Evolutionary conservation across 2,888 invertebrate species (phyloP).

Genomic region (Aethes cnicana): DNA sequence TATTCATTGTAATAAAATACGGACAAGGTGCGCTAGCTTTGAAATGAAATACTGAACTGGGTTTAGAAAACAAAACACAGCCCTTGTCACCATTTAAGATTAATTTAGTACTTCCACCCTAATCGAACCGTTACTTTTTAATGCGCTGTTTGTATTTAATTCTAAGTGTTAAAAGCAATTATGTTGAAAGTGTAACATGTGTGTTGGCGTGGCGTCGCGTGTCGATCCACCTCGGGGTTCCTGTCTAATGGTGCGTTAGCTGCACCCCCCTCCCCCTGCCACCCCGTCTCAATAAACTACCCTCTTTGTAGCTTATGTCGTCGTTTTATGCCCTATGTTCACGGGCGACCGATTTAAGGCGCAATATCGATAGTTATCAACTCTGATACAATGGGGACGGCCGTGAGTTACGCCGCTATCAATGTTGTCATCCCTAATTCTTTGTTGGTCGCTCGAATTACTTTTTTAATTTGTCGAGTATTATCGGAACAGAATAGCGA

Average conservation of each 20-base stretch:
- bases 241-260: conserved; percentile 76
- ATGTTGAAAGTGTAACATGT: conserved; percentile 77
- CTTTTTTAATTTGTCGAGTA: neutral
- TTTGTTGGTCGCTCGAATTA: conserved; percentile 18
- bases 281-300: conserved; percentile 54
- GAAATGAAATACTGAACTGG: no score
- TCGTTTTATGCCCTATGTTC: conserved; percentile 48
- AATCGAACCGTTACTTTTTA: conserved; percentile 23
- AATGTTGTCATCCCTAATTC: conserved; percentile 29
- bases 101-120: neutral
- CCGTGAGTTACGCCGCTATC: conserved; percentile 17
- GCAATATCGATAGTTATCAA: conserved; percentile 31
- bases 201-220: conserved; percentile 59
- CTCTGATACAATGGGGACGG: conserved; percentile 26
- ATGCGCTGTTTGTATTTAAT: conserved; percentile 34
- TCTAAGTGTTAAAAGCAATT: conserved; percentile 72
- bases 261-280: conserved; percentile 42
- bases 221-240: conserved; percentile 59
- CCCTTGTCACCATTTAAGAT: no score
- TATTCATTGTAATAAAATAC: no score
- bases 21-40: no score
- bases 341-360: conserved; percentile 31
- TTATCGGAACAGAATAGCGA: neutral
- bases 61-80: no score
- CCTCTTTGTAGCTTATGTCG: conserved; percentile 57